Evolutionary conservation across 2,797 vertebrate species (phyloP).

Genomic region (Microhierax caerulescens): DNA sequence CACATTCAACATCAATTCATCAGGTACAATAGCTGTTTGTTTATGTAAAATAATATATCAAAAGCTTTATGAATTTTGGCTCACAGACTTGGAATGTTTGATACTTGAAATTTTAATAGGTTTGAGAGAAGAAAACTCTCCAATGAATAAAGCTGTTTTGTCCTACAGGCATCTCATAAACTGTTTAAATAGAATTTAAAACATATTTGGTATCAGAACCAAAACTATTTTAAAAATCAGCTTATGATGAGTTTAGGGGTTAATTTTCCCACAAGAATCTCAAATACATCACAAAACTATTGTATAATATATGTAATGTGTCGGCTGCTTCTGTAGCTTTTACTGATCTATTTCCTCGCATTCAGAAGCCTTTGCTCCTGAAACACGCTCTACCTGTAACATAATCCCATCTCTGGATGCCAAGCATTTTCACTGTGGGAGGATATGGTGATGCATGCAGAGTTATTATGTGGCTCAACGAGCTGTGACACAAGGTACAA

Average conservation of each 20-base stretch:
- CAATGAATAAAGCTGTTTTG: background rate
- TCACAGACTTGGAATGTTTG: background rate
- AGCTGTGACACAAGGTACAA: background rate
- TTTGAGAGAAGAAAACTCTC: background rate
- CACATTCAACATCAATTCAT: background rate
- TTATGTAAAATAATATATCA: slow-evolving; percentile 23
- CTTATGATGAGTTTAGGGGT: background rate
- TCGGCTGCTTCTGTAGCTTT: background rate
- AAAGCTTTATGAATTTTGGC: background rate
- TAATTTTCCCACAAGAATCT: background rate
- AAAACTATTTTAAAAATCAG: background rate
- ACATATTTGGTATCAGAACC: background rate
- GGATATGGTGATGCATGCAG: background rate
- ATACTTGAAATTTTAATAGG: slow-evolving; percentile 21
- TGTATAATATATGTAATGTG: background rate
- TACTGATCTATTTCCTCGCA: background rate
- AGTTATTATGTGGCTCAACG: background rate
- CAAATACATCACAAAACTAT: background rate
- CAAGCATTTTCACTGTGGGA: background rate
- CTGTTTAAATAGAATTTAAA: slow-evolving; percentile 5
- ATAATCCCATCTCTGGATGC: background rate
- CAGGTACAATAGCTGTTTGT: background rate
- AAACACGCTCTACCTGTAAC: background rate
- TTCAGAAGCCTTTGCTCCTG: background rate
- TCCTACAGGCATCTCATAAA: slow-evolving; percentile 17